Evolutionary conservation across 2,113 vertebrate genomes (phyloP).

Genomic region (Peromyscus californicus): DNA sequence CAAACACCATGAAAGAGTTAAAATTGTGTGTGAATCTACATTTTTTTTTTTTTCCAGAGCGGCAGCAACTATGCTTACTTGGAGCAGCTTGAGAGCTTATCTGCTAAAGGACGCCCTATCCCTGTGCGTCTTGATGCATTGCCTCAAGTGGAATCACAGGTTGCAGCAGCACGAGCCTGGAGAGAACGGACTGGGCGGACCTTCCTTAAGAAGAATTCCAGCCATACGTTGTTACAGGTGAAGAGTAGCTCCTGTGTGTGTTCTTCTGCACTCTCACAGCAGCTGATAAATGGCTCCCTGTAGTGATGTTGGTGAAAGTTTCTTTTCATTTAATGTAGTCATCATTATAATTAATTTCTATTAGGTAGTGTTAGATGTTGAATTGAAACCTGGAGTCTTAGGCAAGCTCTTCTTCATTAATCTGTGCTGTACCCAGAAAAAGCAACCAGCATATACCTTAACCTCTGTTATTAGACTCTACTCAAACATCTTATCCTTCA

Average conservation of each 20-base stretch:
- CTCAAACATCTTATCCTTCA: slow-evolving; percentile 43
- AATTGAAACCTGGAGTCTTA: slow-evolving; percentile 24
- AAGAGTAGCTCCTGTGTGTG: background rate
- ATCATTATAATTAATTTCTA: background rate
- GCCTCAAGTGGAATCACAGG: slow-evolving; percentile 97
- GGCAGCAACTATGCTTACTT: slow-evolving; percentile 96
- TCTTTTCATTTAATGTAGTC: background rate
- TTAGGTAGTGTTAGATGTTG: background rate
- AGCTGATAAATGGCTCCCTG: background rate
- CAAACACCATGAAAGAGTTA: background rate
- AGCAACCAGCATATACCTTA: background rate
- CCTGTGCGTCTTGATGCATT: slow-evolving; percentile 95
- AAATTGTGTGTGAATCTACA: slow-evolving; percentile 10
- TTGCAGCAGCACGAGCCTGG: slow-evolving; percentile 96
- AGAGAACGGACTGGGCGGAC: slow-evolving; percentile 96
- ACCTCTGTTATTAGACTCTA: background rate
- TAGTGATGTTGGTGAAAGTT: background rate
- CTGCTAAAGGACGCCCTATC: slow-evolving; percentile 96
- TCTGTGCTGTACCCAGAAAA: slow-evolving; percentile 21
- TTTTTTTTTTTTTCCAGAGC: slow-evolving; percentile 86
- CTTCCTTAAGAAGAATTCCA: slow-evolving; percentile 99
- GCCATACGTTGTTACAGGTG: slow-evolving; percentile 96
- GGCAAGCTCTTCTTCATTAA: background rate
- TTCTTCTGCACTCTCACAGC: background rate
- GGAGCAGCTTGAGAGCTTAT: slow-evolving; percentile 96